Evolutionary conservation across 2,113 vertebrate genomes (phyloP), one percentile per base, ranked within the genome.

Genomic region (Anser brachyrhynchus): DNA sequence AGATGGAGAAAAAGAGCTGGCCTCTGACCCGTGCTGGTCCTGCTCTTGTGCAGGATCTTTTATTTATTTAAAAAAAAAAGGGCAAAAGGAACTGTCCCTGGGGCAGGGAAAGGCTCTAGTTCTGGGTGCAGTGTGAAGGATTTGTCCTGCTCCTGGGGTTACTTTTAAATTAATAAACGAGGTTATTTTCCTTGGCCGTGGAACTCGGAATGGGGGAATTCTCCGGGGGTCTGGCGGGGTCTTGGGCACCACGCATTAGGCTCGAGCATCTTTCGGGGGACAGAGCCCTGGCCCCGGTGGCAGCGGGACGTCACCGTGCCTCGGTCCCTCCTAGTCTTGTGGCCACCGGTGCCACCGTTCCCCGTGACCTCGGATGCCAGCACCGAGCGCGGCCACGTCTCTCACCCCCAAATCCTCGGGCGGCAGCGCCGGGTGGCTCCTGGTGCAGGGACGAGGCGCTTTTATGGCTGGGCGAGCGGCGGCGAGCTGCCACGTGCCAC

Each of bases 321-420:
- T 28, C 13, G 61, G 5, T 20, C 89, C 43, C 37, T 39, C 25
- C 1, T 1, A 57, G 76, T 59, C 75, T 41, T 0, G 1, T 7
- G n/a, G 0, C 6, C 54, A 17, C 43, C 2, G 3, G 59, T 21
- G 46, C 46, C 46, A 49, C 46, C 10, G 46, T 10, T 49, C 25
- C 22, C 16, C 1, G 0, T 44, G 22, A 2, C 33, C 69, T 57
- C 25, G 0, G 72, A 11, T 3, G 0, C 11, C 0, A 0, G n/a
- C 25, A 0, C 10, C 1, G 33, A 66, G 78, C 0, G 20, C 19
- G 43, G 41, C 64, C 4, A 2, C 6, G 28, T 14, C 13, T 52
- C 51, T 26, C 22, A 15, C 51, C 82, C 19, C 0, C 0, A 6
- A 41, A 25, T 1, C 59, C 5, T 65, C 3, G 0, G 6, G 58